Conservation (phyloP, 2,797 vertebrate genomes). For the Sarcoramphus papa region DNA sequence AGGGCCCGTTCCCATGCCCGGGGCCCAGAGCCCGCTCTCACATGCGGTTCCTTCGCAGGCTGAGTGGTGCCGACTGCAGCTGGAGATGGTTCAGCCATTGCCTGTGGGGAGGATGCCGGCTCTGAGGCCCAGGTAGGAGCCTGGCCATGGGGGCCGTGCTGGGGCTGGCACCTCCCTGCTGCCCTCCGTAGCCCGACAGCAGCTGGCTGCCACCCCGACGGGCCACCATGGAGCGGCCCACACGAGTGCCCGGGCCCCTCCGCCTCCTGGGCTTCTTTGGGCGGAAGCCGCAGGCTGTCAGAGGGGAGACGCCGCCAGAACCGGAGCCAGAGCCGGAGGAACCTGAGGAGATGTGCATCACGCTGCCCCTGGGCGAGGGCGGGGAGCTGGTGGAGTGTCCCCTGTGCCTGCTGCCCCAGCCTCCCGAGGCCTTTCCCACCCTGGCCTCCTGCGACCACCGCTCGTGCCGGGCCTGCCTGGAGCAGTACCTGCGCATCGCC, state of each 20-base stretch:
- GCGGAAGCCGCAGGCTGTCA: conserved; percentile 64
- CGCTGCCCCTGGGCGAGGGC: conserved; percentile 69
- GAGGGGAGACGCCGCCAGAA: conserved; percentile 2
- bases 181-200: background rate
- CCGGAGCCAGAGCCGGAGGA: background rate
- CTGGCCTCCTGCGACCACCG: conserved; percentile 81
- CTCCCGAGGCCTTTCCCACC: conserved; percentile 77
- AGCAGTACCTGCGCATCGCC: conserved; percentile 82
- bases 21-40: background rate
- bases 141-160: background rate
- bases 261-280: conserved; percentile 81
- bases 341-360: conserved; percentile 70
- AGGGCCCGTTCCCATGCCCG: fast-evolving
- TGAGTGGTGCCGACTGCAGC: fast-evolving
- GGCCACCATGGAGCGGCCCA: conserved; percentile 79
- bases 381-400: conserved; percentile 80
- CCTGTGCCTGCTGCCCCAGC: conserved; percentile 85
- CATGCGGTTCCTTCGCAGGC: background rate
- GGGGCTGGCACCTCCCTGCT: background rate
- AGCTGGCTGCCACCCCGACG: background rate
- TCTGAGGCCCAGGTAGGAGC: background rate
- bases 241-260: conserved; percentile 70
- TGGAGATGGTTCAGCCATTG: background rate
- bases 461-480: conserved; percentile 79
- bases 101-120: background rate